Conservation (phyloP, 2,113 vertebrate species). For the Elgaria multicarinata region DNA sequence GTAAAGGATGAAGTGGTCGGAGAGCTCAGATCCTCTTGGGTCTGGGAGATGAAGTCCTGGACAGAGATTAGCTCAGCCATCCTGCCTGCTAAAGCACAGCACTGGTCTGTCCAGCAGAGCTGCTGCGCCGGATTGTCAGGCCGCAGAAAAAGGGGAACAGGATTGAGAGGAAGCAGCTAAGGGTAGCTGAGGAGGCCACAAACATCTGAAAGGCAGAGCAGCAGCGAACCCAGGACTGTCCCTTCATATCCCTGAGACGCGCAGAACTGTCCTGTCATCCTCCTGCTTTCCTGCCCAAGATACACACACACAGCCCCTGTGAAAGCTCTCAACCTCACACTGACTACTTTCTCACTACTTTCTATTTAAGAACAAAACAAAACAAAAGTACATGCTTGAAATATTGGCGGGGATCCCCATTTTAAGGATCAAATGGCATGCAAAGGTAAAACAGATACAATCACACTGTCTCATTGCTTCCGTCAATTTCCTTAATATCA, state of each 20-base stretch:
- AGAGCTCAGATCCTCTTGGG: slow-evolving; percentile 75
- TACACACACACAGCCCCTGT: background rate
- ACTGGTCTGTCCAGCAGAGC: background rate
- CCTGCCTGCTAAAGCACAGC: accelerated
- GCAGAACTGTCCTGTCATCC: background rate
- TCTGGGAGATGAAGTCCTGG: slow-evolving; percentile 69
- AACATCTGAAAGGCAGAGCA: background rate
- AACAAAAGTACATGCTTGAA: no score
- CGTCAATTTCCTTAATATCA: no score
- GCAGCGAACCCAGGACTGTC: background rate
- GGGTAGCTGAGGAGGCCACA: slow-evolving; percentile 10
- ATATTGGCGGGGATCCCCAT: no score
- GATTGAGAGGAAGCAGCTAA: slow-evolving; percentile 33
- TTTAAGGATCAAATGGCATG: no score
- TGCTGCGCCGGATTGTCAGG: background rate
- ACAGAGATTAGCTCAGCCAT: slow-evolving; percentile 73
- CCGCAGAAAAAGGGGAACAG: slow-evolving; percentile 37
- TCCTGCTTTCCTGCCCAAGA: background rate
- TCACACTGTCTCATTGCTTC: no score
- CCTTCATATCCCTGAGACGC: background rate
- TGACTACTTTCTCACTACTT: background rate
- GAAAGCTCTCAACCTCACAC: background rate
- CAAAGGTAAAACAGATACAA: no score
- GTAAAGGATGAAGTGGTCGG: slow-evolving; percentile 75
- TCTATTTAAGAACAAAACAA: no score